A percentile compares a stretch with the other conserved stretches of the same genome.
Evolutionary conservation across 2,797 vertebrate genomes (phyloP).

Genomic region (Agapornis canus): DNA sequence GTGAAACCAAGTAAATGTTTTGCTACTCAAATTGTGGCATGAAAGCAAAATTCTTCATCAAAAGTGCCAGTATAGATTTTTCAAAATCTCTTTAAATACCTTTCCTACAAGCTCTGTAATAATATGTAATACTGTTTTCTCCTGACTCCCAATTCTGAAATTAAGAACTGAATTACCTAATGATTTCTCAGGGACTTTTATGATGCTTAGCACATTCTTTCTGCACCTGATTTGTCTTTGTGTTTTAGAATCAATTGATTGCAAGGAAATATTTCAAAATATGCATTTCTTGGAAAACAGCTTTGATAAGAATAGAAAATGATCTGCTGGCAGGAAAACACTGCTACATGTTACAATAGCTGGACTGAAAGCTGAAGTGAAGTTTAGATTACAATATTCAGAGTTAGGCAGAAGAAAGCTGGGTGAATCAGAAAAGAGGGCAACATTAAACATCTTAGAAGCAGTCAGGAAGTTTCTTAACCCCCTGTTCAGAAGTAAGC

Average conservation of each 20-base stretch:
- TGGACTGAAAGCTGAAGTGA: neutral
- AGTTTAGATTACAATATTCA: neutral
- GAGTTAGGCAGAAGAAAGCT: neutral
- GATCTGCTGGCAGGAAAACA: neutral
- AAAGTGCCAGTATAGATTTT: neutral
- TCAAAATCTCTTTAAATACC: slow-evolving; percentile 19
- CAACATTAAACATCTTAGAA: neutral
- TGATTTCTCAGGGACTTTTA: neutral
- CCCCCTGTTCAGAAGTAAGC: neutral
- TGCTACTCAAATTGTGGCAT: neutral
- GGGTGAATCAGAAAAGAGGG: neutral
- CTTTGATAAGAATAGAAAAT: neutral
- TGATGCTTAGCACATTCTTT: neutral
- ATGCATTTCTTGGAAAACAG: neutral
- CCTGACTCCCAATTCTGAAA: neutral
- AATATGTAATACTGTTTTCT: neutral
- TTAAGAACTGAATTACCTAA: neutral
- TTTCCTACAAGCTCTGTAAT: neutral
- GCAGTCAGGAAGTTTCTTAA: neutral
- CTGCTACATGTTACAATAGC: neutral
- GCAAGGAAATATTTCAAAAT: neutral
- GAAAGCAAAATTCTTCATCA: slow-evolving; percentile 9
- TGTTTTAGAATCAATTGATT: neutral
- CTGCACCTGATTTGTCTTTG: neutral
- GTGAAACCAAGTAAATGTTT: slow-evolving; percentile 43